These are phyloP conservation scores for Ganaspis brasiliensis DNA, from an alignment of 2,888 invertebrate species.

Conservation along the genomic window DNA sequence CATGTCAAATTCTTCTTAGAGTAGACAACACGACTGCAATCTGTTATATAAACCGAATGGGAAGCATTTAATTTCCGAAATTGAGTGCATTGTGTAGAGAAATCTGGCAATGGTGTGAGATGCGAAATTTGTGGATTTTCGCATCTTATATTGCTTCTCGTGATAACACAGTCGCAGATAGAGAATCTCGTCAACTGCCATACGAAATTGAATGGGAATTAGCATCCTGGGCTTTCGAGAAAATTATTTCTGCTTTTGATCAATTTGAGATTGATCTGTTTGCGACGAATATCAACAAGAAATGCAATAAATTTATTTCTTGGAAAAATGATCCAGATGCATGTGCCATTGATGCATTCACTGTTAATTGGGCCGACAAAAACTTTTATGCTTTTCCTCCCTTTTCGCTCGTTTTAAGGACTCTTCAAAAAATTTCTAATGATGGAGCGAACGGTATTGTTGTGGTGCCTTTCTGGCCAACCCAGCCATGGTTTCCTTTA, in stretches of 20 bases:
- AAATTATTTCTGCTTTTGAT: slow-evolving; percentile 56
- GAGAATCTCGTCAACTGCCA: slow-evolving; percentile 42
- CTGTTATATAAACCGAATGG: slow-evolving; percentile 50
- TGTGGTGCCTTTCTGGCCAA: slow-evolving; percentile 66
- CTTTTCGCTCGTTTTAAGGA: slow-evolving; percentile 45
- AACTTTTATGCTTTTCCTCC: slow-evolving; percentile 66
- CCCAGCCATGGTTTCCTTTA: slow-evolving; percentile 56
- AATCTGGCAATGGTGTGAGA: slow-evolving; percentile 52
- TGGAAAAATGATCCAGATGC: slow-evolving; percentile 65
- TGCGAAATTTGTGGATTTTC: slow-evolving; percentile 42
- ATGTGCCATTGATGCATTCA: slow-evolving; percentile 65
- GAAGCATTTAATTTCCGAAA: slow-evolving; percentile 45
- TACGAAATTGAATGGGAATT: slow-evolving; percentile 53
- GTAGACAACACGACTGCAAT: slow-evolving; percentile 51
- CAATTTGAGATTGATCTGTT: slow-evolving; percentile 65
- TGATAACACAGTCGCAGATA: slow-evolving; percentile 45
- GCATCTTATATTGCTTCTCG: slow-evolving; percentile 47
- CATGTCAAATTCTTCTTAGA: slow-evolving; percentile 47
- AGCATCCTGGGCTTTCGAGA: slow-evolving; percentile 49
- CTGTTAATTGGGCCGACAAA: slow-evolving; percentile 53
- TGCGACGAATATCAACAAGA: slow-evolving; percentile 63
- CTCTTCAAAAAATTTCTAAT: slow-evolving; percentile 55
- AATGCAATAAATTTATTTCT: slow-evolving; percentile 66
- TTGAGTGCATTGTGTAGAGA: slow-evolving; percentile 39
- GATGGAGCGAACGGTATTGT: slow-evolving; percentile 62